Evolutionary conservation across 2,888 invertebrate genomes (phyloP).

Genomic region (Anoplius nigerrimus): DNA sequence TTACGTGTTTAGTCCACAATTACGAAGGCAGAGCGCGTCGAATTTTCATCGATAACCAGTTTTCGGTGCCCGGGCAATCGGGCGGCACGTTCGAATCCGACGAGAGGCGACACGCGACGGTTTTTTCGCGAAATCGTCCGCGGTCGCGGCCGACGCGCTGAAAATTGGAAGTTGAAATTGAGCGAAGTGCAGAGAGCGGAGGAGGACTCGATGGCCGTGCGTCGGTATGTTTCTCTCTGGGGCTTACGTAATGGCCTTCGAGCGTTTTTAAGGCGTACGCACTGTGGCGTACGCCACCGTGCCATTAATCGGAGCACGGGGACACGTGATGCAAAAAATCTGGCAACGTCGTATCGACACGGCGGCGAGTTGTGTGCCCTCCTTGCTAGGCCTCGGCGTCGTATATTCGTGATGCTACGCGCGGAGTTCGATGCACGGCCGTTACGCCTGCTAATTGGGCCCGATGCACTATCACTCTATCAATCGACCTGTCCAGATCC

Average conservation of each 20-base stretch:
- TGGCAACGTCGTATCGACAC: conserved; percentile 41
- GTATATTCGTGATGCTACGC: conserved; percentile 32
- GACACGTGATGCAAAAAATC: conserved; percentile 44
- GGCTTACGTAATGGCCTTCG: conserved; percentile 45
- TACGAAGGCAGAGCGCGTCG: no score
- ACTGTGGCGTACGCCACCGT: no score
- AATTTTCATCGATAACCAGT: no score
- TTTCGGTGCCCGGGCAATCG: no score
- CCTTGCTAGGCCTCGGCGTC: conserved; percentile 11
- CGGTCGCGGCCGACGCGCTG: no score
- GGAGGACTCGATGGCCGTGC: no score
- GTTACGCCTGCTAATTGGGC: conserved; percentile 45
- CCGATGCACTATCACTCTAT: conserved; percentile 35
- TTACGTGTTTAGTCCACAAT: no score
- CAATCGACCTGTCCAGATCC: conserved; percentile 9
- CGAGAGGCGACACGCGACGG: no score
- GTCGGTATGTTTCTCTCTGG: conserved; percentile 4
- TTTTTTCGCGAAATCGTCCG: no score
- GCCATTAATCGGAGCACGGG: conserved; percentile 45
- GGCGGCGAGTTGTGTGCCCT: background rate
- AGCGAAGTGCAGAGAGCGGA: no score
- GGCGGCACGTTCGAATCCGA: no score
- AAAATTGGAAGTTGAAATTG: no score
- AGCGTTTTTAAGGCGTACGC: conserved; percentile 46
- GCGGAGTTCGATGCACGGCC: conserved; percentile 33